These are phyloP conservation scores for Cephonodes hylas DNA, from an alignment of 2,888 invertebrate species.

Conservation along the genomic window DNA sequence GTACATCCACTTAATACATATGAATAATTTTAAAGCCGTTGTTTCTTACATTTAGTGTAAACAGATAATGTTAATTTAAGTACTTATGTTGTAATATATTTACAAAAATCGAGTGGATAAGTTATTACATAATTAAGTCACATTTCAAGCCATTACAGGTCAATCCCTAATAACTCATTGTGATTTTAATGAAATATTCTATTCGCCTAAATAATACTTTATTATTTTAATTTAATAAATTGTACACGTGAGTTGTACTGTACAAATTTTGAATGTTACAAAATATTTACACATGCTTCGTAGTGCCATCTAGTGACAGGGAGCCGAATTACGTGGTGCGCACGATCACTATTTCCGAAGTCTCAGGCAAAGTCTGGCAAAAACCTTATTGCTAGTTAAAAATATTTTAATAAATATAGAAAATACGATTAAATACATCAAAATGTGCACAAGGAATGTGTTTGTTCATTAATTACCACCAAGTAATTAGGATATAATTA, in stretches of 20 bases:
- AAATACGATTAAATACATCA: slow-evolving; percentile 16
- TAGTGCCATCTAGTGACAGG: neutral
- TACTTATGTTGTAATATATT: slow-evolving; percentile 10
- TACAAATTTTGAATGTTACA: neutral
- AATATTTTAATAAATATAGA: slow-evolving; percentile 2
- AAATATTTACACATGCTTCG: neutral
- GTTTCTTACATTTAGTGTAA: slow-evolving; percentile 49
- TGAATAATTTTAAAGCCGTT: slow-evolving; percentile 57
- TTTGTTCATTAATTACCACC: neutral
- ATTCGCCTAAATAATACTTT: neutral
- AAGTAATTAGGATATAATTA: too few species aligned
- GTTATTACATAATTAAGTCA: neutral
- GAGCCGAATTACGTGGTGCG: neutral
- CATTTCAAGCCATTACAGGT: neutral
- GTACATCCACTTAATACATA: slow-evolving; percentile 7
- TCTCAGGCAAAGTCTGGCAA: neutral
- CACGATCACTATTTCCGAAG: neutral
- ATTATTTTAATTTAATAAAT: neutral
- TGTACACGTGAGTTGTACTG: neutral
- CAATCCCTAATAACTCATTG: neutral
- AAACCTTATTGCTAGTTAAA: neutral
- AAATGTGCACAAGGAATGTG: slow-evolving; percentile 16
- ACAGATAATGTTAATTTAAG: slow-evolving; percentile 10
- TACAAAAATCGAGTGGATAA: neutral
- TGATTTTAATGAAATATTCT: neutral